Evolutionary conservation across 2,797 vertebrate genomes (phyloP).

Genomic region (Pipistrellus kuhlii): DNA sequence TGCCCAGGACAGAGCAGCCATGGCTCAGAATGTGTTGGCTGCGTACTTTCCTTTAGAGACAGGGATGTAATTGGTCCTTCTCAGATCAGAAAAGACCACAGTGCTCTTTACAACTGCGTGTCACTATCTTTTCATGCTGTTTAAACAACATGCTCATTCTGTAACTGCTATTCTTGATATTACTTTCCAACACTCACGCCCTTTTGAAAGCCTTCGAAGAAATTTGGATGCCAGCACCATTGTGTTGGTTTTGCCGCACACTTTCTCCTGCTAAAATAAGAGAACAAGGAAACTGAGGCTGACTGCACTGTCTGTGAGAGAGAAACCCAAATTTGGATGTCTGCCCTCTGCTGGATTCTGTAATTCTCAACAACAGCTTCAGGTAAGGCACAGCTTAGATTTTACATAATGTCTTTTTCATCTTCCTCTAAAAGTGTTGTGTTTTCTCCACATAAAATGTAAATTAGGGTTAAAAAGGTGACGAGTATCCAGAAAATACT

Average conservation of each 20-base stretch:
- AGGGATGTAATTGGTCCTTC: background rate
- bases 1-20: no score
- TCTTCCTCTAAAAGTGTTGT: background rate
- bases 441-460: conserved; percentile 17
- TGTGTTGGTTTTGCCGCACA: background rate
- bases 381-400: background rate
- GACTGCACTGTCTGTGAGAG: background rate
- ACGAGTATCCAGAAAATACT: background rate
- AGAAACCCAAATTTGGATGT: background rate
- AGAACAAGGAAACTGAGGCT: background rate
- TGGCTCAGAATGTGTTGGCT: background rate
- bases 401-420: background rate
- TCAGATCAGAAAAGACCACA: background rate
- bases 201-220: background rate
- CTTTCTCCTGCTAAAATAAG: background rate
- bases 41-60: background rate
- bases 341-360: background rate
- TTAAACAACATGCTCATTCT: background rate
- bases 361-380: background rate
- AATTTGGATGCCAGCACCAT: background rate
- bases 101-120: background rate
- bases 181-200: background rate
- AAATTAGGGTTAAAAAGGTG: background rate
- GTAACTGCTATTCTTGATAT: background rate
- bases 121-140: background rate